A percentile compares a stretch with the other conserved stretches of the same genome.
Evolutionary conservation across 2,113 vertebrate genomes (phyloP).

Genomic region (Cromileptes altivelis): DNA sequence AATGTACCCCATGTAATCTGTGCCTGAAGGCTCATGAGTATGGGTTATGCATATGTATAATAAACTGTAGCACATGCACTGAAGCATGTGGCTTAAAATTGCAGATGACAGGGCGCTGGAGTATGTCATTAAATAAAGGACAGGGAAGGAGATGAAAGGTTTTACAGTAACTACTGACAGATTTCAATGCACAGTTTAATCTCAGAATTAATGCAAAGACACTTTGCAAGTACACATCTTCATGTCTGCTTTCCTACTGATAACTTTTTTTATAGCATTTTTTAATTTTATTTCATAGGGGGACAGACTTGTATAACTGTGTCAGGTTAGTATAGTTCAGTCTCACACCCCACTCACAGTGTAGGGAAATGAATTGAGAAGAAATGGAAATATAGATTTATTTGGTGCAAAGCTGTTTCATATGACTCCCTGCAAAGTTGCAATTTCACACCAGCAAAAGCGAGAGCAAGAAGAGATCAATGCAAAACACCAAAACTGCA

Average conservation of each 20-base stretch:
- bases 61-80: background rate
- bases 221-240: background rate
- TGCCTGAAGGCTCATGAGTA: constrained; percentile 16
- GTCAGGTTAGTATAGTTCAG: background rate
- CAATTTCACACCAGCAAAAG: background rate
- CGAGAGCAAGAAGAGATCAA: background rate
- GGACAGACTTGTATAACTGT: background rate
- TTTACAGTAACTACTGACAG: background rate
- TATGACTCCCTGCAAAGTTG: background rate
- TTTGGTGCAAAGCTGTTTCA: constrained; percentile 4
- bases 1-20: constrained; percentile 34
- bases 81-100: constrained; percentile 1
- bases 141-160: constrained; percentile 12
- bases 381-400: background rate
- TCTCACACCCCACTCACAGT: background rate
- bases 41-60: constrained; percentile 3
- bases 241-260: background rate
- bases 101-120: constrained; percentile 10
- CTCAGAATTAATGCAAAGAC: background rate
- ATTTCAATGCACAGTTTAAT: background rate
- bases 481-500: background rate
- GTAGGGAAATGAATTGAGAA: background rate
- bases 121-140: constrained; percentile 18
- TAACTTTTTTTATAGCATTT: background rate
- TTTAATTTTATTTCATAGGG: background rate